Base-by-base conservation (phyloP, 2,888 invertebrate genomes). In the Orthosia cruda region DNA sequence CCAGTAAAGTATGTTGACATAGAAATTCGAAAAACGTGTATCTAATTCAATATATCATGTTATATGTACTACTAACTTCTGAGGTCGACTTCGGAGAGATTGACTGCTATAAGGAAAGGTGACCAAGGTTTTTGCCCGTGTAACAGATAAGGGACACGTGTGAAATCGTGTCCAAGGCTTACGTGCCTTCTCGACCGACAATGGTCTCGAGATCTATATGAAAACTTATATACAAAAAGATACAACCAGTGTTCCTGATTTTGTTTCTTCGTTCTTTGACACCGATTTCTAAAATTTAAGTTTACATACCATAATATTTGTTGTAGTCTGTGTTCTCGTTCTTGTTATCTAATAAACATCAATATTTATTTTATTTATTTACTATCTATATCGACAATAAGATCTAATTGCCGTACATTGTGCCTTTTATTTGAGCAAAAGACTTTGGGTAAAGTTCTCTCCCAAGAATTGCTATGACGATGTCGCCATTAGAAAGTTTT, bases 401-500 rank as follows among this genome's bases (percentile, higher is more conserved):
- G 4, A 50, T 76, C 26, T 47, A 59, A 75, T 67, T 65, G 52
- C 59, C 23, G 23, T 49, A 59, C 1, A 54, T 64, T 15, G 20
- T 32, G 1, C 13, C 11, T 47, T 58, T 58, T 74, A 26, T 65
- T 32, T 15, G 18, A 4, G 15, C 15, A 58, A 15, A 40, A 12
- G 20, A 20, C 32, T 26, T 18, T 15, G 2, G 15, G 16, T 16
- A n/a, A 23, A 40, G 7, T 20, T 65, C 16, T n/a, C 59, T 47
- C 11, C 13, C 5, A 58, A 20, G n/a, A 23, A 15, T 59, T 54
- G 12, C 26, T 54, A 18, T 26, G 20, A 54, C 23, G 7, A 18
- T 26, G 20, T 61, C 23, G 7, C 23, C 23, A 20, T 45, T n/a
- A 26, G 7, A 47, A 74, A 77, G 77, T 75, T 77, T 49, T 75